phyloP scores from a whole-genome alignment of 2,113 vertebrate genomes.

The Phyllostomus hastatus region DNA sequence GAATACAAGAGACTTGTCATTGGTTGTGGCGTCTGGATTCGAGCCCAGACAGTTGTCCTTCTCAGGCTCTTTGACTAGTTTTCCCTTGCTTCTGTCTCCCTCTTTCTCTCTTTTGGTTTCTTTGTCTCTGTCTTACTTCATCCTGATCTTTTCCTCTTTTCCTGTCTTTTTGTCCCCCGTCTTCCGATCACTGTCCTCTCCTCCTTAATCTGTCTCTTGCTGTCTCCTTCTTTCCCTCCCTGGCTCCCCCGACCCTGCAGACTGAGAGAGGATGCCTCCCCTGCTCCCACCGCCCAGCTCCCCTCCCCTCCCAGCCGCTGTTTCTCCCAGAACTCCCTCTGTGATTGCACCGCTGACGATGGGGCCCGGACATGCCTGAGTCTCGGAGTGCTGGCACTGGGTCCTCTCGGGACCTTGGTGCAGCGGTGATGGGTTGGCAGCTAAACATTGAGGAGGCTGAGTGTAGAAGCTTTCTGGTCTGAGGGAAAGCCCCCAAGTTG shows the following conservation, averaged over 20 bases:
- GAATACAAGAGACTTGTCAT: rapidly evolving
- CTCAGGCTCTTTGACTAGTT: not conserved
- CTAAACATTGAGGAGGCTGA: not conserved
- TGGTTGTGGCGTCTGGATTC: not conserved
- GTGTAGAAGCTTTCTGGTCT: not conserved
- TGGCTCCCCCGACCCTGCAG: not conserved
- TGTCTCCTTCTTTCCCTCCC: no score
- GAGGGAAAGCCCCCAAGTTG: not conserved
- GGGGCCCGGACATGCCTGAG: not conserved
- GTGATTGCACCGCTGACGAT: not conserved
- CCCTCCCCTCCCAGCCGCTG: rapidly evolving
- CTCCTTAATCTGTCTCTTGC: not conserved
- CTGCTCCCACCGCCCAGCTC: not conserved
- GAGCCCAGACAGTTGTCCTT: not conserved
- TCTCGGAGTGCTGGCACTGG: not conserved
- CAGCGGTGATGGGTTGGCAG: not conserved
- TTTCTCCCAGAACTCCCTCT: not conserved
- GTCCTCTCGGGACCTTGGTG: not conserved
- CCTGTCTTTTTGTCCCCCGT: not conserved
- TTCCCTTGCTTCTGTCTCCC: no score
- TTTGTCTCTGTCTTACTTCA: not conserved
- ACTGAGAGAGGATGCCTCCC: not conserved
- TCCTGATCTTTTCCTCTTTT: not conserved
- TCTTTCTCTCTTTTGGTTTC: not conserved
- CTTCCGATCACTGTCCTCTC: not conserved